Base-by-base conservation (phyloP, 1,140 invertebrate genomes). In the Gerris buenoi region DNA sequence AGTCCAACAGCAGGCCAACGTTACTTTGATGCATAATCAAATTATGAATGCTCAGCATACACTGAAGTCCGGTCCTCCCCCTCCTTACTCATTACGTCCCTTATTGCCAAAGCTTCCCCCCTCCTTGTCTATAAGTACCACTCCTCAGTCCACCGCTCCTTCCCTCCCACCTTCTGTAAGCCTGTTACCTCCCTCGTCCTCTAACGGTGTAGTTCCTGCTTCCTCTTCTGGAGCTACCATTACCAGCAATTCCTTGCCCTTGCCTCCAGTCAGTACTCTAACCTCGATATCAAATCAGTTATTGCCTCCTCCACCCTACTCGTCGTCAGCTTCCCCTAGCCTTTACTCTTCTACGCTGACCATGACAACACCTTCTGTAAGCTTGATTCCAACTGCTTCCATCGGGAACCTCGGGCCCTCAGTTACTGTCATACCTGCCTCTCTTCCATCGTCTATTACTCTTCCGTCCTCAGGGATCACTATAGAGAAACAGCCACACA, bases 341-440 rank as follows among this genome's bases (percentile, higher is more conserved):
- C n/a, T n/a, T n/a, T n/a, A n/a, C n/a, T n/a, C n/a, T n/a, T n/a
- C n/a, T n/a, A 46, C 33, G 33, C 5, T 18, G 18, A 46, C 33
- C 5, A 46, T 2, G 2, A 2, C 27, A 46, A 10, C 29, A 2
- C 29, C 27, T 13, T 25, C 2, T 23, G 68, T 67, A 62, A 33
- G 62, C 26, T 18, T 59, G 13, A 13, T 22, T 25, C 57, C 5
- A 61, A n/a, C 65, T 18, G 46, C 65, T 14, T 13, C 46, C 23
- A 10, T 60, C 2, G 18, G 23, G 28, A 46, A 26, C 65, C 25
- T 60, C 2, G 18, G 23, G 28, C 62, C 27, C 65, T 18, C 62
- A 61, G 0, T 68, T 68, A 15, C 27, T 70, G 25, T 67, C 70
- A n/a, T 71, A 73, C 67, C 67, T 71, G 10, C 70, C 69, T 1